Evolutionary conservation across 2,113 vertebrate genomes (phyloP), one percentile per base, ranked within the genome.

Genomic region (Hipposideros armiger): DNA sequence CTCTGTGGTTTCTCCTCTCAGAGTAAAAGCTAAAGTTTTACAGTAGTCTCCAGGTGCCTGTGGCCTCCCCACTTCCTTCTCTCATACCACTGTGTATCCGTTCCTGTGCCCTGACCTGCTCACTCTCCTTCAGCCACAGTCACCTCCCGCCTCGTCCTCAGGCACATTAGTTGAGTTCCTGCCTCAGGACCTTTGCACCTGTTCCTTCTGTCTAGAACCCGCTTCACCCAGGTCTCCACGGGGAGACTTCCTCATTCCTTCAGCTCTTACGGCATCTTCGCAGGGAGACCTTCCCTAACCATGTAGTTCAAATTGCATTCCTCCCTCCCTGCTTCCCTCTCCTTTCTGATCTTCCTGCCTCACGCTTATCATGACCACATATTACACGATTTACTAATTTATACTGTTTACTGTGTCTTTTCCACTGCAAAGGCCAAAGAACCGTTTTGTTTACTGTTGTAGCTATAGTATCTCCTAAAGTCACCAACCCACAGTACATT

Each of bases 291-390:
- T 50, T 36, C 56, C 19, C 74, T 73, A 50, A 40, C 11, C 16
- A 9, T 7, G 5, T 2, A 13, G 36, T 78, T 52, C 9, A 78
- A 47, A 36, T 4, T 1, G 5, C 7, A 9, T 4, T 1, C 19
- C 7, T 54, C 22, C 14, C 45, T 13, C 17, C n/a, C 16, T 17
- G 5, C 22, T 4, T 1, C 7, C 16, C 17, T 70, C 9, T 84
- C 72, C 10, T 9, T 30, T 24, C 56, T 32, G 47, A 24, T 50
- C 42, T 80, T 84, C 13, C 54, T 82, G 30, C 32, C 14, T 36
- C 4, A 11, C 4, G 26, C 10, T 62, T 4, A 54, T 5, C 3
- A 1, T 56, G 1, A 8, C 10, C 2, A 5, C 5, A 6, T 32
- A n/a, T 7, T 76, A 66, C 30, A 3, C 20, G 11, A 26, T 40